Conservation (phyloP, 2,113 vertebrate species). For the Gopherus flavomarginatus region DNA sequence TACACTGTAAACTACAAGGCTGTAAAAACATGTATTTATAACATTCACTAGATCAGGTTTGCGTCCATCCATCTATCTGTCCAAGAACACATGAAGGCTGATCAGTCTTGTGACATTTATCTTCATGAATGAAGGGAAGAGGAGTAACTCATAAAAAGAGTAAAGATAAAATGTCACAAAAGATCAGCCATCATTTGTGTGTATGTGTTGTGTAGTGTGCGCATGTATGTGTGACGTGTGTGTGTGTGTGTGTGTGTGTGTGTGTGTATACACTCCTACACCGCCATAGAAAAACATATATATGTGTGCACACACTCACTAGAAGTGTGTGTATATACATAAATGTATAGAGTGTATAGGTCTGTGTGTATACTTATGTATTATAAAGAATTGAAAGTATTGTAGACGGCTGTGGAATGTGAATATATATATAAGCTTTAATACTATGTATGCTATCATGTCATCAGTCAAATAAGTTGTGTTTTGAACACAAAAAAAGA, state of each 20-base stretch:
- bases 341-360: background rate
- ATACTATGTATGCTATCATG: conserved; percentile 20
- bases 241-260: background rate
- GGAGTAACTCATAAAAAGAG: conserved; percentile 42
- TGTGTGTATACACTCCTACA: background rate
- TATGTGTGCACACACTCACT: background rate
- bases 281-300: accelerated
- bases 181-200: background rate
- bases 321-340: no score
- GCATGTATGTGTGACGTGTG: background rate
- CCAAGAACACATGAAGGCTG: background rate
- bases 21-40: conserved; percentile 28
- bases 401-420: background rate
- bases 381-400: background rate
- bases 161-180: conserved; percentile 52
- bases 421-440: background rate
- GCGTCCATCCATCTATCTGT: conserved; percentile 47
- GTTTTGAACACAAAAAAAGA: conserved; percentile 10
- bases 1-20: conserved; percentile 26
- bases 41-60: conserved; percentile 16
- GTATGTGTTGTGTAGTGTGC: background rate
- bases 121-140: conserved; percentile 51
- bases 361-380: background rate
- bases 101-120: conserved; percentile 61
- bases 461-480: conserved; percentile 1